phyloP scores from a whole-genome alignment of 2,888 invertebrate genomes.

The Odontothrips loti region DNA sequence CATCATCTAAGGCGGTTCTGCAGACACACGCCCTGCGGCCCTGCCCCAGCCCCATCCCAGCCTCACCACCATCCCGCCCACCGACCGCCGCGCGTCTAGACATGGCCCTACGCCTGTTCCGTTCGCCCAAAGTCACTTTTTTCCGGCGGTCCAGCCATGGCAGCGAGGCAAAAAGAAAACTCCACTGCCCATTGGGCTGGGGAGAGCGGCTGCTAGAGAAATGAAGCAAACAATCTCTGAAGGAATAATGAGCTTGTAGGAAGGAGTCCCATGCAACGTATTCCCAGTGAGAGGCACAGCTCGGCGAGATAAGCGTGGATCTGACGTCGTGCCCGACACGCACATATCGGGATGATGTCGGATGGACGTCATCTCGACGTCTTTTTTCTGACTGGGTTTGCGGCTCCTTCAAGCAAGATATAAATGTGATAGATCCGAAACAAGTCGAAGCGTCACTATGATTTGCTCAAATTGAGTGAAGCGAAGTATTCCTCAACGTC shows the following conservation, averaged over 20 bases:
- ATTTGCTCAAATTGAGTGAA: constrained; percentile 21
- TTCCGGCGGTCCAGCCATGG: no score
- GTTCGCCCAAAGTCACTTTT: no score
- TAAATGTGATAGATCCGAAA: constrained; percentile 15
- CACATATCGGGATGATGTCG: background rate
- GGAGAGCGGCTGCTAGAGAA: background rate
- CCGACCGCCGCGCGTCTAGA: background rate
- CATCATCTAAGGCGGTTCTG: constrained; percentile 75
- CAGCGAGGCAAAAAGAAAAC: no score
- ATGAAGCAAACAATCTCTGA: background rate
- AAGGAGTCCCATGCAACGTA: no score
- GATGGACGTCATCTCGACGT: background rate
- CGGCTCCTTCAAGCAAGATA: background rate
- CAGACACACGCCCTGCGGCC: constrained; percentile 60
- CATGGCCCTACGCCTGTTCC: background rate
- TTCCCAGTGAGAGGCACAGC: no score
- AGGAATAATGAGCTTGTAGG: no score
- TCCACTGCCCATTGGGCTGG: no score
- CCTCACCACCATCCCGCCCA: constrained; percentile 55
- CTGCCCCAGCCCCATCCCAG: constrained; percentile 57
- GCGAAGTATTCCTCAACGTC: constrained; percentile 10
- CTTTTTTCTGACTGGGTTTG: background rate
- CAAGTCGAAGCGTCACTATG: constrained; percentile 7
- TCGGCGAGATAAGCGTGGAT: no score
- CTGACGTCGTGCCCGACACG: no score